phyloP scores from a whole-genome alignment of 1,140 invertebrate genomes.

The Drosophila prosaltans region DNA sequence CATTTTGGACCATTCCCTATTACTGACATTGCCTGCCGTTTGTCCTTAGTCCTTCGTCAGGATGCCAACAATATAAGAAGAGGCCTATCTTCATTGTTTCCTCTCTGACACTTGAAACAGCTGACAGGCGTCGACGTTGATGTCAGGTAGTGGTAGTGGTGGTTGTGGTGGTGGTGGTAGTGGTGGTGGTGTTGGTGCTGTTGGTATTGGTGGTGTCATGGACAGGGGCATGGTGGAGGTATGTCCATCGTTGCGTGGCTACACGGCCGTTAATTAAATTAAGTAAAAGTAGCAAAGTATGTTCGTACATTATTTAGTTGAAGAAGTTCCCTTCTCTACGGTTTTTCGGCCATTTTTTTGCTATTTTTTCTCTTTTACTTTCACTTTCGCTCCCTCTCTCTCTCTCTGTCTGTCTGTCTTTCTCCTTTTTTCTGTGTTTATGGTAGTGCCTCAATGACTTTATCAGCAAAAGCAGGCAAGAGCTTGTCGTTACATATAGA shows the following conservation, averaged over 20 bases:
- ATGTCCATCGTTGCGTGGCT: constrained; percentile 47
- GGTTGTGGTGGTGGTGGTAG: constrained; percentile 2
- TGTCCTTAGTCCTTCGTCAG: constrained; percentile 54
- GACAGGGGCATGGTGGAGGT: constrained; percentile 6
- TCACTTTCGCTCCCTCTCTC: not conserved
- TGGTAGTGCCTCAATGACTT: constrained; percentile 36
- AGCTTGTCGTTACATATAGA: not conserved
- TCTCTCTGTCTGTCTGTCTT: not conserved
- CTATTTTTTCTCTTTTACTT: constrained; percentile 7
- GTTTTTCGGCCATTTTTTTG: not conserved
- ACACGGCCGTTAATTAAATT: constrained; percentile 77
- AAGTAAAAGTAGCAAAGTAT: constrained; percentile 80
- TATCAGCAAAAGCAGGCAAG: constrained; percentile 32
- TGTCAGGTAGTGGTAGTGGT: constrained; percentile 30
- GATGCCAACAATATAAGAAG: constrained; percentile 74
- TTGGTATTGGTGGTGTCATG: constrained; percentile 8
- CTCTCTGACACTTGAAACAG: constrained; percentile 70
- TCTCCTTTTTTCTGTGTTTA: not conserved
- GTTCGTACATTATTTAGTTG: constrained; percentile 67
- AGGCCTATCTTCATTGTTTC: constrained; percentile 76
- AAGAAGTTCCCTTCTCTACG: constrained; percentile 12
- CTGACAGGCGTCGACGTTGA: constrained; percentile 61
- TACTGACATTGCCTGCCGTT: constrained; percentile 12
- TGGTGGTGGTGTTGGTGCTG: not conserved
- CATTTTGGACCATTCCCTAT: not conserved